These are phyloP conservation scores for Labeo rohita DNA, from an alignment of 2,113 vertebrate genomes.

Conservation along the genomic window DNA sequence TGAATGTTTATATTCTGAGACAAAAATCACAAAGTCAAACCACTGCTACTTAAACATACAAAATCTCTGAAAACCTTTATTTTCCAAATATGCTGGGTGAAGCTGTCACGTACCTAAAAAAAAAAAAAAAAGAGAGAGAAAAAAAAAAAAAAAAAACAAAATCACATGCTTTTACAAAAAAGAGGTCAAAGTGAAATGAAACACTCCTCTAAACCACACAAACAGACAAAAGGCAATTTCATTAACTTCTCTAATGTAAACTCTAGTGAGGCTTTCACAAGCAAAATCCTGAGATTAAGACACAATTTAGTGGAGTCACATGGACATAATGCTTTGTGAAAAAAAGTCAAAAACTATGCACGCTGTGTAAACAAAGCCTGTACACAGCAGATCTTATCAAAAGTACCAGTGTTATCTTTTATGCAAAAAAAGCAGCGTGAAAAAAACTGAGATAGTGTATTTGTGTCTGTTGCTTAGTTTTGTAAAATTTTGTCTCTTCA, in stretches of 20 bases:
- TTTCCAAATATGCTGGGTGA: background rate
- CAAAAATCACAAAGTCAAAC: background rate
- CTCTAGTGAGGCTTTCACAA: background rate
- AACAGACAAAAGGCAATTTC: constrained; percentile 6
- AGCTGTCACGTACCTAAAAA: background rate
- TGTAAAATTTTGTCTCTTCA: background rate
- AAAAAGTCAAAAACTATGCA: background rate
- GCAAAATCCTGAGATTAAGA: constrained; percentile 15
- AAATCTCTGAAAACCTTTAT: background rate
- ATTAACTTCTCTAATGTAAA: constrained; percentile 8
- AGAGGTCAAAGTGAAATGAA: background rate
- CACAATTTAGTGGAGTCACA: background rate
- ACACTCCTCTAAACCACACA: background rate
- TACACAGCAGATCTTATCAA: background rate
- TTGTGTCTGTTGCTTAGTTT: background rate
- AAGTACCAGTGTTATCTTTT: background rate
- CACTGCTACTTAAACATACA: background rate
- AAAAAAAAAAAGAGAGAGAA: too few relatives aligned
- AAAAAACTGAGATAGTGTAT: background rate
- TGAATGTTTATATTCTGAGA: background rate
- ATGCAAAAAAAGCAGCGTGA: background rate
- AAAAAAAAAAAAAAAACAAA: background rate
- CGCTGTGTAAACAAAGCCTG: background rate
- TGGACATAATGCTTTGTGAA: constrained; percentile 10
- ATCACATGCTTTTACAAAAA: background rate